Evolutionary conservation across 2,888 invertebrate genomes (phyloP), one percentile per base, ranked within the genome.

Genomic region (Colletes collaris): DNA sequence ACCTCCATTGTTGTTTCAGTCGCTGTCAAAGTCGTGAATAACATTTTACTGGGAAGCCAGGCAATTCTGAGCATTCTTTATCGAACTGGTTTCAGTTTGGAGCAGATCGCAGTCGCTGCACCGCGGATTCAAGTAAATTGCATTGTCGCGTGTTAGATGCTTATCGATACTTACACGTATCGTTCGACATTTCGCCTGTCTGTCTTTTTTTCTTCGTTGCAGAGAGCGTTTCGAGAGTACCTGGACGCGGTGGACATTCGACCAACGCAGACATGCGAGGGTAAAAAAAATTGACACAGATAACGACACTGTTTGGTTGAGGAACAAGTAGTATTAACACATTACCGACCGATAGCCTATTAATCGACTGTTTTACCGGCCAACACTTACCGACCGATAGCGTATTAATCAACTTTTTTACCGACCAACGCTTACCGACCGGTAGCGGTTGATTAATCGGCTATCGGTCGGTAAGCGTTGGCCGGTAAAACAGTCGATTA

Each of bases 1-100:
- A 55, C 8, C 1, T 4, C 3, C 19, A 7, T 7, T 10, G 19
- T 49, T 60, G 16, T 81, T 74, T 1, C 67, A 92, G 92, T 91
- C 63, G 92, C 92, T 44, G 83, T 90, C 16, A 89, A 87, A 75
- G 80, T 92, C 27, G 90, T 93, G 6, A 88, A 90, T 65, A 88
- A 91, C 71, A 87, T 92, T 71, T 75, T 91, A 56, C 66, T 83
- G 11, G 87, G 82, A n/a, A 91, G 91, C 76, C 87, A 92, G 64
- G 86, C 88, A 0, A 90, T 92, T 55, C 79, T 92, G 4, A 87
- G 76, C 10, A 87, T 92, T 82, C 87, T 92, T 62, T 70, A 84
- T 19, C 75, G 82, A 10, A 85, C 87, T 58, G 92, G 92, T 55
- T 84, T 92, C 69, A 85, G 76, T 66, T 79, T 91, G 11, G 87